These are phyloP conservation scores for Passerina amoena DNA, from an alignment of 2,113 vertebrate species.

Conservation along the genomic window DNA sequence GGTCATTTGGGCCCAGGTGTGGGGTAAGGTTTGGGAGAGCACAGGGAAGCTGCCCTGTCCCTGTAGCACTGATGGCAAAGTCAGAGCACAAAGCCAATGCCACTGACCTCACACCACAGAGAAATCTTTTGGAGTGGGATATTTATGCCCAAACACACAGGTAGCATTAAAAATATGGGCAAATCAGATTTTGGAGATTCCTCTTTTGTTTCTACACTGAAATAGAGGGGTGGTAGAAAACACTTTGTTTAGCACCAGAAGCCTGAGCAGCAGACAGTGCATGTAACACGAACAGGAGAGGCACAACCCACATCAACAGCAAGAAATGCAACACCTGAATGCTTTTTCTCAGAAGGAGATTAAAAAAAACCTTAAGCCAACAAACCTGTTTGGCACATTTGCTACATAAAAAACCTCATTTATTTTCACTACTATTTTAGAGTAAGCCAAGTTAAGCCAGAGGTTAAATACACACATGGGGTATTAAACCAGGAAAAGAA, in stretches of 20 bases:
- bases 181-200: background rate
- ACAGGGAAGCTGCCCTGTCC: background rate
- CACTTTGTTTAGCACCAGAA: background rate
- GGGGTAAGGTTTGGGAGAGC: background rate
- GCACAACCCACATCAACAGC: background rate
- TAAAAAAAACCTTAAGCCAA: background rate
- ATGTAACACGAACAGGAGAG: background rate
- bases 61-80: background rate
- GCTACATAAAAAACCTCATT: background rate
- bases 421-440: background rate
- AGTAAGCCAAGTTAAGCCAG: background rate
- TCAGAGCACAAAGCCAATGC: fast-evolving
- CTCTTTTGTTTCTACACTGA: background rate
- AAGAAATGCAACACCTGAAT: background rate
- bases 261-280: background rate
- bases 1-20: background rate
- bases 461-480: background rate
- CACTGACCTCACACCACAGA: background rate
- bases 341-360: background rate
- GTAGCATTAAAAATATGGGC: background rate
- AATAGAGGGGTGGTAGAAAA: background rate
- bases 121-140: background rate
- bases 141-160: background rate
- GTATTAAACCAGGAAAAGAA: background rate
- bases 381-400: background rate